A percentile compares a stretch with the other conserved stretches of the same genome.
Evolutionary conservation across 2,888 invertebrate species (phyloP).

Genomic region (Aphidoletes aphidimyza): DNA sequence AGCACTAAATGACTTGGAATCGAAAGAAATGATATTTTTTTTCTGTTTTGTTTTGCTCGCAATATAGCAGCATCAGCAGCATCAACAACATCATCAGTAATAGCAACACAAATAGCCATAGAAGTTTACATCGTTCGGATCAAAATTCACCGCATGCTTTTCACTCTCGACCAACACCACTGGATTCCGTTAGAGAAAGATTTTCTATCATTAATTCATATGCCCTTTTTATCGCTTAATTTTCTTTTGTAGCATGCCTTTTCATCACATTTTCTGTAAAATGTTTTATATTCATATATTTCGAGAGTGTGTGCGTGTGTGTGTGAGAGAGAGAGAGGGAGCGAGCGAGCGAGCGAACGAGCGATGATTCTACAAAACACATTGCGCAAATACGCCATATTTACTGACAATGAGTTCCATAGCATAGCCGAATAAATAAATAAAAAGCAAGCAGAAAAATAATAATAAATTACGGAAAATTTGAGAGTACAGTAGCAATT

Average conservation of each 20-base stretch:
- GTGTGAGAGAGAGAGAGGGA: too few species aligned
- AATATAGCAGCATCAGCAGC: too few species aligned
- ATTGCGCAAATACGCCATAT: conserved; percentile 25
- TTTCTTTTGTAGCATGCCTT: conserved; percentile 36
- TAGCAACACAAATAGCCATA: too few species aligned
- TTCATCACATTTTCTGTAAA: conserved; percentile 40
- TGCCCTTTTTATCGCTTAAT: conserved; percentile 5
- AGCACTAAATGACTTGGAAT: neutral
- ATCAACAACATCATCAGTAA: too few species aligned
- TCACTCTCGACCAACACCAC: neutral
- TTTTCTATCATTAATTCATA: conserved; percentile 46
- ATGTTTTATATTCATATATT: neutral
- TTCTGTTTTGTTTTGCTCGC: too few species aligned
- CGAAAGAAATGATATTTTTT: neutral
- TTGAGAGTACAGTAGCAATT: conserved; percentile 33
- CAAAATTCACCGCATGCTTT: neutral
- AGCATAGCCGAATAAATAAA: neutral
- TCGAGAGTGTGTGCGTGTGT: too few species aligned
- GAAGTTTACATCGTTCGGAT: neutral
- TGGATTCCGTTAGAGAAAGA: neutral
- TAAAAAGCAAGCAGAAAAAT: neutral
- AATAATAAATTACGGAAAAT: conserved; percentile 31
- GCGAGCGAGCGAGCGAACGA: too few species aligned
- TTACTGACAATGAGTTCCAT: conserved; percentile 25
- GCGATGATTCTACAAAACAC: conserved; percentile 40